Conservation (phyloP, 1,140 invertebrate genomes). For the Drosophila eugracilis region DNA sequence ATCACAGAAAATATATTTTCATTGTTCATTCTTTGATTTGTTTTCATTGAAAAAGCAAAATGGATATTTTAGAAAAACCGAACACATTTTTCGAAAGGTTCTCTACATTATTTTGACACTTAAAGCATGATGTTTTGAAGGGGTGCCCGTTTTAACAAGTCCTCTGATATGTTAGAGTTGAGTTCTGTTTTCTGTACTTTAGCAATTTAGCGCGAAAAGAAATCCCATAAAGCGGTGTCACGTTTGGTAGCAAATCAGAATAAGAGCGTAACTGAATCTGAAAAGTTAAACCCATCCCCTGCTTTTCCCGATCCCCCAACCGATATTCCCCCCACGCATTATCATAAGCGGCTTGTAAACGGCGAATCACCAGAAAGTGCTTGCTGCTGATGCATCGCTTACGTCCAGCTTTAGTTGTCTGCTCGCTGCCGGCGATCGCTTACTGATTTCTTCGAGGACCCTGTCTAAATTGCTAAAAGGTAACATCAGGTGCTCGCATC, state of each 20-base stretch:
- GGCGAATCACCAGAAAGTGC: not conserved
- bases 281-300: conserved; percentile 30
- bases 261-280: conserved; percentile 71
- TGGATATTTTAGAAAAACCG: not conserved
- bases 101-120: not conserved
- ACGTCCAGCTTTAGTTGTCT: conserved; percentile 9
- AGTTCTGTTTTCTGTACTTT: conserved; percentile 56
- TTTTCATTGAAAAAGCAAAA: not conserved
- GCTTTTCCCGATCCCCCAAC: conserved; percentile 3
- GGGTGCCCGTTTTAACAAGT: conserved; percentile 36
- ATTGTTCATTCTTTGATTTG: too few relatives aligned
- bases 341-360: not conserved
- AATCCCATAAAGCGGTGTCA: conserved; percentile 67
- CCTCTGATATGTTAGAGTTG: conserved; percentile 59
- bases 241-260: conserved; percentile 74
- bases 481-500: conserved; percentile 83
- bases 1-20: not conserved
- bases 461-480: conserved; percentile 85
- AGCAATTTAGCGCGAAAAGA: conserved; percentile 84
- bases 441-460: conserved; percentile 77
- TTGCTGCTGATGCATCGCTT: not conserved
- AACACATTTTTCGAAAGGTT: not conserved
- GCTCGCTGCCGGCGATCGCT: conserved; percentile 56
- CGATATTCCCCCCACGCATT: not conserved
- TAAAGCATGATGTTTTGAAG: conserved; percentile 21